Evolutionary conservation across 2,888 invertebrate species (phyloP), one percentile per base, ranked within the genome.

Genomic region (Drosophila paucipuncta): DNA sequence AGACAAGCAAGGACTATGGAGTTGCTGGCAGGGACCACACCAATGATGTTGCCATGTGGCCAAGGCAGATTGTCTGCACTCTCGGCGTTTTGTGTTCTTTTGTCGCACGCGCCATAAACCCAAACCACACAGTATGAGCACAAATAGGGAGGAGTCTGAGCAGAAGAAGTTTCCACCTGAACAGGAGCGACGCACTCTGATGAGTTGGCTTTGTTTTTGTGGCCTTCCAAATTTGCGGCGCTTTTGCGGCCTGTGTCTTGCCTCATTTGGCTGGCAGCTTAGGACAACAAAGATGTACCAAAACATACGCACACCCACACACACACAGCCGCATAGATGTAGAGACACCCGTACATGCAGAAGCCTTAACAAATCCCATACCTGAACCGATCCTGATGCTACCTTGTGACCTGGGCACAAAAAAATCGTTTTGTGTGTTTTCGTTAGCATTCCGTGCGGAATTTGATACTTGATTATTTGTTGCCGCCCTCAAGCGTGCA

Each of bases 401-500:
- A 82, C 70, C 87, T 68, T 72, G 82, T 68, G 85, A 62, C 59
- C 41, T 54, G 67, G 62, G 65, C 57, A 72, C 68, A 74, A 88
- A 84, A 89, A 89, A 82, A 80, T 83, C 70, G 68, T 70, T 73
- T 60, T 79, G 72, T 66, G 79, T 72, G 73, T 78, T 85, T 86
- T 90, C 76, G 89, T 90, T 90, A 90, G 78, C 78, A 86, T 86
- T 90, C 91, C 86, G 88, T 86, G 84, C 76, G 91, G 91, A 90
- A 90, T 86, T 90, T 86, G 86, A 86, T 86, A 89, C 86, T 86
- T 86, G 86, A 86, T 86, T 86, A 86, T 86, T 90, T 86, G 89
- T 90, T 90, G 91, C 86, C 77, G 89, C 84, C 91, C 91, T 89
- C 82, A 81, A 83, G 86, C 86, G 82, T 91, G 89, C 91, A 91